Conservation (phyloP, 2,888 invertebrate genomes). For the Sussaba pulchella region DNA sequence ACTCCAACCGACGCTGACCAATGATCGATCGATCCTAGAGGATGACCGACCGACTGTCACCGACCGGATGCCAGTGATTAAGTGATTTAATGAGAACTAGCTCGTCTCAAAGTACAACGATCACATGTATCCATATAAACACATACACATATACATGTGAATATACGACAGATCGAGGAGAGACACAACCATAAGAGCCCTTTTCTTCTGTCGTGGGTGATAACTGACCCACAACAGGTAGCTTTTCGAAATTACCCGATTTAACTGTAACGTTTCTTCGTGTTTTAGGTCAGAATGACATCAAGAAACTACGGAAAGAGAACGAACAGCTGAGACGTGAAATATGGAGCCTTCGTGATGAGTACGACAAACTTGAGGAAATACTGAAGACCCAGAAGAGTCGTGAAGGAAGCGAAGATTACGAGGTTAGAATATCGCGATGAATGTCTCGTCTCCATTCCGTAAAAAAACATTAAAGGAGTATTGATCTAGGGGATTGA, state of each 20-base stretch:
- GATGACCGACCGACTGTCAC: conserved; percentile 69
- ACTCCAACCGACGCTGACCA: conserved; percentile 71
- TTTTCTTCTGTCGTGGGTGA: conserved; percentile 33
- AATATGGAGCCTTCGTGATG: conserved; percentile 94
- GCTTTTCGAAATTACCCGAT: background rate
- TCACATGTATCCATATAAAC: background rate
- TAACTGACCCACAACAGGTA: background rate
- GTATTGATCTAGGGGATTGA: no score
- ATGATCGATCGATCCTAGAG: conserved; percentile 78
- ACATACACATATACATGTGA: no score
- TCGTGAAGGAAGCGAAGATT: conserved; percentile 79
- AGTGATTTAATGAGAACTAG: conserved; percentile 71
- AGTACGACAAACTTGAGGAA: conserved; percentile 94
- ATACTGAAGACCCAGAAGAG: conserved; percentile 87
- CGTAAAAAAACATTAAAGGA: no score
- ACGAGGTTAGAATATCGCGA: conserved; percentile 74
- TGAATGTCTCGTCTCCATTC: background rate
- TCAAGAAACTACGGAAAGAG: conserved; percentile 94
- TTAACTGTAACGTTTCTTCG: conserved; percentile 29
- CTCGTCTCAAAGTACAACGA: conserved; percentile 24
- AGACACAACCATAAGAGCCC: background rate
- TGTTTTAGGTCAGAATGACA: conserved; percentile 92
- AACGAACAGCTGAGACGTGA: conserved; percentile 95
- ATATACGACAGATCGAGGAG: no score
- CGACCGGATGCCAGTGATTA: conserved; percentile 71